Base-by-base conservation (phyloP, 2,113 vertebrate genomes). In the Microtus richardsoni region DNA sequence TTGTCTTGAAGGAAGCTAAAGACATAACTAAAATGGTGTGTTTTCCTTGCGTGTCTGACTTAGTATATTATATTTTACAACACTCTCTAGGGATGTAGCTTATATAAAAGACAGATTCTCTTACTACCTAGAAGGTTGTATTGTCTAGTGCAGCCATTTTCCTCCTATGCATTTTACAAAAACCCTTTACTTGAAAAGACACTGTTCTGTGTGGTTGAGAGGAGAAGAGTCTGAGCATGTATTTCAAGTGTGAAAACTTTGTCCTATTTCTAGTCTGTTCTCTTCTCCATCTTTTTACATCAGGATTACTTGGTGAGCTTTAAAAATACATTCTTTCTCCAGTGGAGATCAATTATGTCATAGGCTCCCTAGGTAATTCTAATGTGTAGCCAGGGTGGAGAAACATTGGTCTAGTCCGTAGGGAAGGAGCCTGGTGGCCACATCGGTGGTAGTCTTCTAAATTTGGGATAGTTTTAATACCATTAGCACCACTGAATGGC, bases 401-500 rank as follows among this genome's bases (percentile, higher is more conserved):
- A 87, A 88, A 60, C 94, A 41, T 2, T 93, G 95, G 64, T 78
- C 36, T 85, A 86, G 60, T 94, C 68, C 62, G 70, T 39, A 33
- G 85, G 95, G 87, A 96, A 95, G 85, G 28, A 33, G 60, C 78
- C 70, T 62, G 89, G 77, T 91, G 96, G 64, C 39, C 80, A 74
- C 4, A 66, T 78, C 33, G 91, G 86, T 14, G 93, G 68, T 47
- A n/a, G 28, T 74, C 4, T 82, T 95, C 93, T 97, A 88, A 75
- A 97, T 95, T 84, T 97, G 89, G 93, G 94, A 96, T 92, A 22
- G 11, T 95, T 77, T 97, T 64, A 93, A 49, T 95, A 90, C 68
- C 66, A 62, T 95, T 49, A 95, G 4, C 73, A 47, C 2, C 49
- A 94, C 89, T 91, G 92, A 98, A 93, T 49, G 74, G 6, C 78